Percentiles rank a stretch among this genome's conserved stretches.
Evolutionary conservation across 64 coral and sea anemone species (phyloP).

Genomic region (Platygyra sinensis): DNA sequence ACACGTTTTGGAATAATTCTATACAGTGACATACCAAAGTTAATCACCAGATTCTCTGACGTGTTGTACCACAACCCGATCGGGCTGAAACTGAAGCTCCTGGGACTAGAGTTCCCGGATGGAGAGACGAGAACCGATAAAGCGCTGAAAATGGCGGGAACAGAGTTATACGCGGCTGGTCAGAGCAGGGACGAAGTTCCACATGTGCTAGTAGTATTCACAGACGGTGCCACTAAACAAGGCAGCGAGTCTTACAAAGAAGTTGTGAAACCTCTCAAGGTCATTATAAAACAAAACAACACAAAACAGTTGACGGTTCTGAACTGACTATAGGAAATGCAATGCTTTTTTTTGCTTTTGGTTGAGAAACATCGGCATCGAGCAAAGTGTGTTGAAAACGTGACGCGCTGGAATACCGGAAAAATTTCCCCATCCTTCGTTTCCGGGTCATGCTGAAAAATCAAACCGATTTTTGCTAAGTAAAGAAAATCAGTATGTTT

Average conservation of each 20-base stretch:
- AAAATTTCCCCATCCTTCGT: too few species aligned
- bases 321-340: too few species aligned
- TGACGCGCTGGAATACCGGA: too few species aligned
- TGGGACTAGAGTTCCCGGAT: neutral
- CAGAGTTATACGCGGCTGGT: neutral
- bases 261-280: slow-evolving; percentile 23
- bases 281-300: neutral
- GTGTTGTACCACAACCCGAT: neutral
- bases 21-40: slow-evolving; percentile 26
- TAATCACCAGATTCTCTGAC: neutral
- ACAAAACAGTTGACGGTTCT: too few species aligned
- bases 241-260: slow-evolving; percentile 21
- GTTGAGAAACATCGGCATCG: too few species aligned
- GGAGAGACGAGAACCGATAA: slow-evolving; percentile 42
- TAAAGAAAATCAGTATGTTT: too few species aligned
- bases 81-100: neutral
- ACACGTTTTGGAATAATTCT: slow-evolving; percentile 47
- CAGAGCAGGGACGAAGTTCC: slow-evolving; percentile 13
- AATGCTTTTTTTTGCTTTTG: too few species aligned
- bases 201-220: slow-evolving; percentile 49
- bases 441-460: too few species aligned
- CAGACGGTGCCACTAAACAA: slow-evolving; percentile 5
- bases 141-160: slow-evolving; percentile 28
- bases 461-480: too few species aligned
- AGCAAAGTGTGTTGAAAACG: too few species aligned